Conservation (phyloP, 2,797 vertebrate genomes). For the Gadopsis bispinosus region DNA sequence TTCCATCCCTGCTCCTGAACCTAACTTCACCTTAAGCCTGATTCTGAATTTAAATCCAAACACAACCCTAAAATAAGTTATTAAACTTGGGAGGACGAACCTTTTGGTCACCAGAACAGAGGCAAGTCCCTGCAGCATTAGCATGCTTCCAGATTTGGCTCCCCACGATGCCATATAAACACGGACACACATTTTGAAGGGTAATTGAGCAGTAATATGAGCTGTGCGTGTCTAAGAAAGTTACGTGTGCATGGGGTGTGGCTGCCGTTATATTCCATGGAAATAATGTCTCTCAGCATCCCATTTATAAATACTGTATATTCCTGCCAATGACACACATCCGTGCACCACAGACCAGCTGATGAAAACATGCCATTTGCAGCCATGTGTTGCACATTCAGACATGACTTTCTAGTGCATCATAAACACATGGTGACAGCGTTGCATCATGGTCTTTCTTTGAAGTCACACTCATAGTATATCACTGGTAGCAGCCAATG, state of each 20-base stretch:
- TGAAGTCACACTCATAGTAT: slow-evolving; percentile 39
- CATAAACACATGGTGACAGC: slow-evolving; percentile 45
- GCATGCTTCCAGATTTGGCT: slow-evolving; percentile 11
- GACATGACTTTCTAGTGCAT: slow-evolving; percentile 21
- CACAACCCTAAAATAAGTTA: background rate
- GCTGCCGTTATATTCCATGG: slow-evolving; percentile 57
- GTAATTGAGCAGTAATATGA: slow-evolving; percentile 45
- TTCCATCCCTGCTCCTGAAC: no score
- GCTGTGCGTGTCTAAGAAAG: slow-evolving; percentile 39
- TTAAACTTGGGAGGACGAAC: background rate
- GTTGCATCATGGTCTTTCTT: slow-evolving; percentile 43
- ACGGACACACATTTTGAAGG: slow-evolving; percentile 32
- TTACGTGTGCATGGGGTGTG: slow-evolving; percentile 9
- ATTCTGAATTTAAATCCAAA: background rate
- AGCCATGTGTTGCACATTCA: slow-evolving; percentile 39
- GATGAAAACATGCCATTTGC: slow-evolving; percentile 27
- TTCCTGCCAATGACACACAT: slow-evolving; percentile 42
- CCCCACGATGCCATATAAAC: slow-evolving; percentile 32
- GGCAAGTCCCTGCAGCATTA: slow-evolving; percentile 8
- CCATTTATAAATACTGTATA: slow-evolving; percentile 59
- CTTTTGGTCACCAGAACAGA: slow-evolving; percentile 1
- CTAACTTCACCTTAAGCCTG: background rate
- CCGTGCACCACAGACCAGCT: slow-evolving; percentile 41
- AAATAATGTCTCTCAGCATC: slow-evolving; percentile 62
- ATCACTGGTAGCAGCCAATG: slow-evolving; percentile 50